Conservation (phyloP, 2,797 vertebrate species). For the Knipowitschia caucasica region DNA sequence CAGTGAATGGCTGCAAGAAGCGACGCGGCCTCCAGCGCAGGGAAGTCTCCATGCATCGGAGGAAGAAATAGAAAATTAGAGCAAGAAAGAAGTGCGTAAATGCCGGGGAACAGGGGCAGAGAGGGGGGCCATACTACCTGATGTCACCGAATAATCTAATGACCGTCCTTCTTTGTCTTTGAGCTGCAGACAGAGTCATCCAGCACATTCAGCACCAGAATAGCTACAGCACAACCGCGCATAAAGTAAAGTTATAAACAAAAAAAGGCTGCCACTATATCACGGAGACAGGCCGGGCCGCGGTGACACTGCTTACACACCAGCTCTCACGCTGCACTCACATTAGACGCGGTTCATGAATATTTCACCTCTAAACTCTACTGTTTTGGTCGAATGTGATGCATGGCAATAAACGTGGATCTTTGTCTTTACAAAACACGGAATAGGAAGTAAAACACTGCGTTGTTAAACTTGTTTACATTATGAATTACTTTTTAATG, state of each 20-base stretch:
- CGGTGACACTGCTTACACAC: constrained; percentile 48
- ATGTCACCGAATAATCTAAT: constrained; percentile 70
- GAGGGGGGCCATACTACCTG: constrained; percentile 56
- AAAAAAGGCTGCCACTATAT: constrained; percentile 59
- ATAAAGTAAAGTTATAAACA: constrained; percentile 69
- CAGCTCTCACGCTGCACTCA: constrained; percentile 46
- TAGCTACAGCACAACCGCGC: constrained; percentile 62
- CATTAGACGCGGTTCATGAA: constrained; percentile 34
- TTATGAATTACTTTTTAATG: too few relatives aligned
- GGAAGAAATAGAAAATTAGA: constrained; percentile 49
- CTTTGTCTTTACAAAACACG: too few relatives aligned
- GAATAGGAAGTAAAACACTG: too few relatives aligned
- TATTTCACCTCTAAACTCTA: constrained; percentile 21
- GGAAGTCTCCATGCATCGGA: constrained; percentile 13
- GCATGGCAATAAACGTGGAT: not conserved
- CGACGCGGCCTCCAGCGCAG: constrained; percentile 27
- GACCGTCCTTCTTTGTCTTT: constrained; percentile 77
- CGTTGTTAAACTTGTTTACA: too few relatives aligned
- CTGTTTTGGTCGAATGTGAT: constrained; percentile 25
- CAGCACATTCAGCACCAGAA: constrained; percentile 71
- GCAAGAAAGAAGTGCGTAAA: constrained; percentile 49
- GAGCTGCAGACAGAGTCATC: constrained; percentile 71
- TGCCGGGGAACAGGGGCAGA: constrained; percentile 11
- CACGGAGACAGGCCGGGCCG: constrained; percentile 44
- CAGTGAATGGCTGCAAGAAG: constrained; percentile 51